Evolutionary conservation across 1,140 invertebrate species (phyloP).

Genomic region (Drosophila repletoides): DNA sequence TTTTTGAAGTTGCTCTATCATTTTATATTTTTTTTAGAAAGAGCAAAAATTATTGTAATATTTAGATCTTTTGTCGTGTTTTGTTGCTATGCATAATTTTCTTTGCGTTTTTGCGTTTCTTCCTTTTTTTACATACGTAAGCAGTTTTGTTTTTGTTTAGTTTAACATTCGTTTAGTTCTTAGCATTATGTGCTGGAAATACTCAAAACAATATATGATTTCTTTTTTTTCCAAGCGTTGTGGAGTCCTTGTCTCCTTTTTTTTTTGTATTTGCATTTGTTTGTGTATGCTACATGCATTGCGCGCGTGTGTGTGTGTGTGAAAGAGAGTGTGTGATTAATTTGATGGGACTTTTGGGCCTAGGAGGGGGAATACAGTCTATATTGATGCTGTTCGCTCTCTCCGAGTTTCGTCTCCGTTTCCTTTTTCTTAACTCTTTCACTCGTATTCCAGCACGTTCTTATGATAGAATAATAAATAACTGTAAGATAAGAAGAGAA

Average conservation of each 20-base stretch:
- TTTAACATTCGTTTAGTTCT: slow-evolving; percentile 64
- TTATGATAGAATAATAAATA: slow-evolving; percentile 97
- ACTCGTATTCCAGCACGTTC: slow-evolving; percentile 92
- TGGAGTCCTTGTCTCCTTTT: slow-evolving; percentile 51
- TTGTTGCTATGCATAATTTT: slow-evolving; percentile 21
- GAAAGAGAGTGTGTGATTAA: slow-evolving; percentile 3
- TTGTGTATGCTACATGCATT: slow-evolving; percentile 25
- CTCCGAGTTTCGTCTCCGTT: neutral
- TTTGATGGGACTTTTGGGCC: too few species aligned
- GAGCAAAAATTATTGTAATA: slow-evolving; percentile 6
- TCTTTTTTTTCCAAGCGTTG: slow-evolving; percentile 53
- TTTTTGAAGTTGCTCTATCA: slow-evolving; percentile 32
- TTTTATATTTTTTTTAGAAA: slow-evolving; percentile 8
- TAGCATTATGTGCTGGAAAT: slow-evolving; percentile 58
- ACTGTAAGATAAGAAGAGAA: slow-evolving; percentile 82
- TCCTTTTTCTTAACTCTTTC: slow-evolving; percentile 7
- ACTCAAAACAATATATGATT: slow-evolving; percentile 63
- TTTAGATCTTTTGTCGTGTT: slow-evolving; percentile 13
- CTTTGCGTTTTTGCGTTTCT: slow-evolving; percentile 22
- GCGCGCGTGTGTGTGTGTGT: slow-evolving; percentile 12
- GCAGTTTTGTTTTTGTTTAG: slow-evolving; percentile 25
- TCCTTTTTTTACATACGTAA: slow-evolving; percentile 49
- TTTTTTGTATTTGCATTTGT: slow-evolving; percentile 30
- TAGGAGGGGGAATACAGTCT: slow-evolving; percentile 42
- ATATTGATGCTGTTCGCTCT: slow-evolving; percentile 33